Evolutionary conservation across 2,113 vertebrate species (phyloP).

Genomic region (Mastomys coucha): DNA sequence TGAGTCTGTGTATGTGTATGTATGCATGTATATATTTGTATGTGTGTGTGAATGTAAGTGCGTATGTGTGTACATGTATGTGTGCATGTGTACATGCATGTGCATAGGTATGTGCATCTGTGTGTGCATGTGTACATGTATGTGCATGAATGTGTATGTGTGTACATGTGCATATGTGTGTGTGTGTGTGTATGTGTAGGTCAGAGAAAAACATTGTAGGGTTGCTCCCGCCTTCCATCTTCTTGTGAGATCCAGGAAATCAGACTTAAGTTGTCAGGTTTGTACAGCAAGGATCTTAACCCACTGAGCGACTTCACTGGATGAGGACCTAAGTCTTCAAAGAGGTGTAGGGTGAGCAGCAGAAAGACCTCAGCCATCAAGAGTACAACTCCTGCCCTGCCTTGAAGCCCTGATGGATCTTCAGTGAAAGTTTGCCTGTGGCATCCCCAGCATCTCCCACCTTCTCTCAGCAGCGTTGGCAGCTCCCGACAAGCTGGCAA

Average conservation of each 20-base stretch:
- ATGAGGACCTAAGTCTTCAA: background rate
- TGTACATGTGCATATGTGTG: background rate
- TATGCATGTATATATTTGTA: too few relatives aligned
- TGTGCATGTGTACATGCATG: too few relatives aligned
- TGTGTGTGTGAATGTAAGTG: too few relatives aligned
- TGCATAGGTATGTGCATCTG: accelerated
- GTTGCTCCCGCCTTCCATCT: background rate
- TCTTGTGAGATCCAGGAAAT: background rate
- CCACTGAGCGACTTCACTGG: background rate
- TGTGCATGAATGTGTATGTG: too few relatives aligned
- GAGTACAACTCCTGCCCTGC: background rate
- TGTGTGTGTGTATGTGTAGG: background rate
- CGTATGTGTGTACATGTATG: accelerated
- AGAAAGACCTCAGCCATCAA: background rate
- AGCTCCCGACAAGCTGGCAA: background rate
- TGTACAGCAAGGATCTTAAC: background rate
- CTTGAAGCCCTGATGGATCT: background rate
- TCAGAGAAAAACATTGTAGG: background rate
- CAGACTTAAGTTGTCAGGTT: background rate
- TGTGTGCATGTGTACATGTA: accelerated
- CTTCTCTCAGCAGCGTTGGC: background rate
- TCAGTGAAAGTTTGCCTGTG: background rate
- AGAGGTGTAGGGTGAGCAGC: background rate
- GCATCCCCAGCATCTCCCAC: background rate
- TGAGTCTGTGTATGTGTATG: too few relatives aligned